Percentiles rank a stretch among this genome's conserved stretches.
Conservation (phyloP, 1,140 invertebrate species). For the Macrostomum lignano region DNA sequence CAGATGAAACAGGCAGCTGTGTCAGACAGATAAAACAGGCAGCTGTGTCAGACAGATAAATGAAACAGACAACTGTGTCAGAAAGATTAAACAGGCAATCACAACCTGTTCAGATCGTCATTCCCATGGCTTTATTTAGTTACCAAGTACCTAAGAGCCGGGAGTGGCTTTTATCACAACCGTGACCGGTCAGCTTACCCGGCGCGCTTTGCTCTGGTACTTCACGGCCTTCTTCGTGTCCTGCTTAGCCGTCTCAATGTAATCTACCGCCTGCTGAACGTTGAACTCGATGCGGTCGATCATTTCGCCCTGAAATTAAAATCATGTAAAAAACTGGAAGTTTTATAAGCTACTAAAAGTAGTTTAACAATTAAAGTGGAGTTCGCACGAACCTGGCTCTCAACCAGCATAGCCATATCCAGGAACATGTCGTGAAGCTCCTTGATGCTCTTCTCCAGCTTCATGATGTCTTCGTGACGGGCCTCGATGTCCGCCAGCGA, state of each 20-base stretch:
- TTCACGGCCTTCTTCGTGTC: conserved; percentile 98
- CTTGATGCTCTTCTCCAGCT: conserved; percentile 82
- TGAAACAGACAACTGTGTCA: too few relatives aligned
- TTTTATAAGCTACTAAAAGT: not conserved
- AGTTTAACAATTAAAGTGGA: conserved; percentile 2
- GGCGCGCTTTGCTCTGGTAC: conserved; percentile 96
- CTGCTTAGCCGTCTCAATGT: conserved; percentile 92
- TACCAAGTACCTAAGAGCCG: too few relatives aligned
- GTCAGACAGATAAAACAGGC: too few relatives aligned
- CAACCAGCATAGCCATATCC: conserved; percentile 38
- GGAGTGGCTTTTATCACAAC: too few relatives aligned
- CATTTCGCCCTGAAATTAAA: conserved; percentile 55
- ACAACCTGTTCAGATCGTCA: too few relatives aligned
- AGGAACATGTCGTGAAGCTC: conserved; percentile 97
- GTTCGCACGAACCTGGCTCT: conserved; percentile 29
- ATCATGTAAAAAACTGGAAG: conserved; percentile 1
- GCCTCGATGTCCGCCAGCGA: conserved; percentile 89
- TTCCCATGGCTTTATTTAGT: too few relatives aligned
- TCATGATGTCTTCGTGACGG: conserved; percentile 84
- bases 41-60: too few relatives aligned
- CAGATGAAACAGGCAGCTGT: too few relatives aligned
- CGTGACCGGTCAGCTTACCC: too few relatives aligned
- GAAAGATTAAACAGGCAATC: too few relatives aligned
- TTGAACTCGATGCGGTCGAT: conserved; percentile 99
- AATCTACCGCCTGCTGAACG: conserved; percentile 95